These are phyloP conservation scores for Polietes domitor DNA, from an alignment of 2,888 invertebrate genomes.

Conservation along the genomic window DNA sequence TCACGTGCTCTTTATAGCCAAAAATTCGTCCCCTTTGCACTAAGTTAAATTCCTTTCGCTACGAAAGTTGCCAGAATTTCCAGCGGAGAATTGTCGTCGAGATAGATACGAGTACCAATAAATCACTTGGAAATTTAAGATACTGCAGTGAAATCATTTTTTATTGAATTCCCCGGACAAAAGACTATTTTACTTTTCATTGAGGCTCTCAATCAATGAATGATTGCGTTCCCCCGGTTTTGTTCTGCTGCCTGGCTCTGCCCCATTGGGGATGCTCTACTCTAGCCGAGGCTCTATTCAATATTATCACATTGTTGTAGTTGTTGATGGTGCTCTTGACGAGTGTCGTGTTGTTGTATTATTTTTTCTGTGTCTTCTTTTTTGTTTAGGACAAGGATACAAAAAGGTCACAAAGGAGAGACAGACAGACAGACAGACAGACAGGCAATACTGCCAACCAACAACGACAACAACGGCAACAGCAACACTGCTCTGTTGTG, in stretches of 20 bases:
- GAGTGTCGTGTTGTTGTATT: conserved; percentile 31
- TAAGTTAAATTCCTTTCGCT: neutral
- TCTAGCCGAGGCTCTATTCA: neutral
- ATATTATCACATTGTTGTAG: conserved; percentile 62
- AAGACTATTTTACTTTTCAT: conserved; percentile 64
- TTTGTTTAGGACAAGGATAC: conserved; percentile 57
- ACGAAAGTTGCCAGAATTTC: neutral
- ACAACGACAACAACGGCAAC: conserved; percentile 2
- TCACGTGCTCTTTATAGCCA: no score
- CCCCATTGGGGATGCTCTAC: neutral
- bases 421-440: conserved; percentile 26
- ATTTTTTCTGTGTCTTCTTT: conserved; percentile 37
- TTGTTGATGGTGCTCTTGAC: conserved; percentile 34
- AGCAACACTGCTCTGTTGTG: conserved; percentile 38
- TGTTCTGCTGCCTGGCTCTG: neutral
- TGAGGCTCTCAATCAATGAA: conserved; percentile 66
- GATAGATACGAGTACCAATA: conserved; percentile 45
- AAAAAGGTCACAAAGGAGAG: conserved; percentile 59
- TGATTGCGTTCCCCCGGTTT: conserved; percentile 61
- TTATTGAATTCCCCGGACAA: conserved; percentile 63
- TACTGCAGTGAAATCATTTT: conserved; percentile 61
- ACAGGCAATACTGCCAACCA: neutral
- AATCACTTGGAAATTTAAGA: conserved; percentile 65
- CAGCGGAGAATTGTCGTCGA: neutral
- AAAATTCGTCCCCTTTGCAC: no score